These are phyloP conservation scores for Propithecus coquereli DNA, from an alignment of 2,113 vertebrate genomes.

Conservation along the genomic window DNA sequence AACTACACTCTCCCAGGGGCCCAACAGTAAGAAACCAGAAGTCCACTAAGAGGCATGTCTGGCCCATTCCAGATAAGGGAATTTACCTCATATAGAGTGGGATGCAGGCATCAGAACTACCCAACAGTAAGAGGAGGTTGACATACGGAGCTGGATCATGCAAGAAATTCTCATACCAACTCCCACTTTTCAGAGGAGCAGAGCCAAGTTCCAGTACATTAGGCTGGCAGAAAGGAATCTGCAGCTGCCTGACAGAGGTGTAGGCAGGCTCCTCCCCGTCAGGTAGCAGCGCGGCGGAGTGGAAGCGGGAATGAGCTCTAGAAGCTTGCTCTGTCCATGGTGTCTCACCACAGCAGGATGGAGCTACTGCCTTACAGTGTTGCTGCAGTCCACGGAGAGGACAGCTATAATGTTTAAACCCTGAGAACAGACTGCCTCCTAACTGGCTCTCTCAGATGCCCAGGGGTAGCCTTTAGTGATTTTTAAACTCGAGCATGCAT, in stretches of 20 bases:
- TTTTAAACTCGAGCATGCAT: neutral
- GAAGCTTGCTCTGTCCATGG: rapidly evolving
- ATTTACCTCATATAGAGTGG: too few species aligned
- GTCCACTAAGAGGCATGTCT: neutral
- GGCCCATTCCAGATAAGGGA: neutral
- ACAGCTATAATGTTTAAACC: neutral
- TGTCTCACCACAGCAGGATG: rapidly evolving
- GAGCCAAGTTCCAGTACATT: neutral
- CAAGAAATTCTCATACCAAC: neutral
- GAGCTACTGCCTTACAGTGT: neutral
- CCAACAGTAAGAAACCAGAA: neutral
- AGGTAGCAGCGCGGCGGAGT: neutral
- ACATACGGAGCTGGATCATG: neutral
- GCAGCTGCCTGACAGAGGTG: neutral
- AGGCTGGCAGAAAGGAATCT: neutral
- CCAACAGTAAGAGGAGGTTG: neutral
- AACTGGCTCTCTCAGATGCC: neutral
- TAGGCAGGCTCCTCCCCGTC: neutral
- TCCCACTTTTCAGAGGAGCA: neutral
- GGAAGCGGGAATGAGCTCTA: rapidly evolving
- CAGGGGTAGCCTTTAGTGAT: neutral
- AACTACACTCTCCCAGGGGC: neutral
- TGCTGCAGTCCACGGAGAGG: neutral
- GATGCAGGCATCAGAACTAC: neutral
- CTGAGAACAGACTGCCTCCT: neutral